Evolutionary conservation across 2,888 invertebrate species (phyloP), one percentile per base, ranked within the genome.

Genomic region (Heliothis peltigera): DNA sequence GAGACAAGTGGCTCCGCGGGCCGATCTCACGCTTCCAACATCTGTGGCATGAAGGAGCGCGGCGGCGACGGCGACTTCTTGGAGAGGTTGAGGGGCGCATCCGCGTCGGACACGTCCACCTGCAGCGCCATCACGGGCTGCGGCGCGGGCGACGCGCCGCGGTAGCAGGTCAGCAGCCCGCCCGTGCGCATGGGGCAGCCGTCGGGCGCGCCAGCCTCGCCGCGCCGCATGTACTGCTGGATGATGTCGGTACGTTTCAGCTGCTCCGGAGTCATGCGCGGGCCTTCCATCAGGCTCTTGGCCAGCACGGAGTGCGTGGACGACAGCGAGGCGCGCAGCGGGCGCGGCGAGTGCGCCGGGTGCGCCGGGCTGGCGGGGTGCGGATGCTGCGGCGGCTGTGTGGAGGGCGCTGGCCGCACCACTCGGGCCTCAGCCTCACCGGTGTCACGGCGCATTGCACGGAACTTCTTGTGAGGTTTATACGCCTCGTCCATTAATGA

Each of bases 391-490:
- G 92, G 91, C 48, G 95, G 95, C 84, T 95, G 95, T 76, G 95
- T 95, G 79, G 95, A 95, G 77, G 93, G 96, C 91, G 95, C 85
- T 42, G 92, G 90, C 64, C 90, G 87, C 75, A 86, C 86, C 19
- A 90, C 88, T 57, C 92, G 89, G 58, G 93, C 92, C 74, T 97
- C 97, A 2, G 97, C 97, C 85, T 98, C 98, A 47, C 97, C 97
- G 1, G 97, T 96, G 87, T 98, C 98, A 81, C 98, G 97, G 25
- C 98, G 95, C 87, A 98, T 95, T 2, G 98, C 98, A 48, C 98
- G 97, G 96, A 98, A 98, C 91, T 98, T 98, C 93, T 98, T 98
- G 95, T 98, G 98, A 69, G 98, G 98, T 89, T 98, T 98, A 95
- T 98, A 98, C 17, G 98, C 98, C 92, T 98, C 98, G 89, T 98